These are phyloP conservation scores for Acridotheres tristis DNA, from an alignment of 2,797 vertebrate genomes.

Conservation along the genomic window DNA sequence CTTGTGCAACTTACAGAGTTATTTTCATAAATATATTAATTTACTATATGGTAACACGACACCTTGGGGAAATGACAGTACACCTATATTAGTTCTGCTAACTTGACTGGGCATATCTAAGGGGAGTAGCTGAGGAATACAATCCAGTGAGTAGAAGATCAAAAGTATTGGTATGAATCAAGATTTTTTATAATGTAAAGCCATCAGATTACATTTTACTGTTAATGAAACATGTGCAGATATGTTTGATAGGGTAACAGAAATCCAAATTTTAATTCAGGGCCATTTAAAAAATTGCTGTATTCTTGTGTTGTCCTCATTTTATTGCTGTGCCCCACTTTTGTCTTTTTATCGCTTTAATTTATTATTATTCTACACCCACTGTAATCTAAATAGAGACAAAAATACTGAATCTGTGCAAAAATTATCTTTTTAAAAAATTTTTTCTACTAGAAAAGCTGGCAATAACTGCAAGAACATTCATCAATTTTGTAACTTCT, in stretches of 20 bases:
- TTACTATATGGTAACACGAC: neutral
- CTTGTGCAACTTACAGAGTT: neutral
- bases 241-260: neutral
- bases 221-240: neutral
- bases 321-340: neutral
- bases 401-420: neutral
- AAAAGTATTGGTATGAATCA: neutral
- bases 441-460: neutral
- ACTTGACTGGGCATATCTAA: neutral
- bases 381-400: neutral
- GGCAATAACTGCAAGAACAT: neutral
- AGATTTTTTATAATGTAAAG: neutral
- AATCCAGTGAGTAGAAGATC: neutral
- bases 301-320: neutral
- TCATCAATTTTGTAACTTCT: neutral
- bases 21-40: neutral
- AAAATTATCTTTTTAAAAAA: neutral
- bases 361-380: neutral
- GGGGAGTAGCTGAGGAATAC: neutral
- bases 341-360: neutral
- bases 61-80: neutral
- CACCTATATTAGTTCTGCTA: neutral
- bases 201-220: neutral
- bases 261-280: neutral
- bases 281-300: neutral